Evolutionary conservation across 2,888 invertebrate genomes (phyloP).

Genomic region (Tenthredo mesomela): DNA sequence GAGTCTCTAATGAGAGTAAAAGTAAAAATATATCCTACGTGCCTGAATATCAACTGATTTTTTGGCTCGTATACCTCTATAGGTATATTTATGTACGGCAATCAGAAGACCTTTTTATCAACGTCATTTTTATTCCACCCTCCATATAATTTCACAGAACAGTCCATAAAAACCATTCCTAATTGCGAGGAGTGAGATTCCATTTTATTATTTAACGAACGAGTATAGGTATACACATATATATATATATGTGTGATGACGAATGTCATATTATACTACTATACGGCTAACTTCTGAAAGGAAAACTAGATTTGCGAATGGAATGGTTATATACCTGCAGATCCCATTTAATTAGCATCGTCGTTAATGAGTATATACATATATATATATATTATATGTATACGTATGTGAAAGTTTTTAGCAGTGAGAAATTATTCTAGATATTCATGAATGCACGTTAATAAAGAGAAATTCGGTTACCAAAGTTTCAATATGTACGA

Average conservation of each 20-base stretch:
- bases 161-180: constrained; percentile 3
- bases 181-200: constrained; percentile 10
- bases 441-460: neutral
- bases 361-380: neutral
- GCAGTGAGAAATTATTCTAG: neutral
- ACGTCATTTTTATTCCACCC: neutral
- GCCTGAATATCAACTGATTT: neutral
- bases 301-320: neutral
- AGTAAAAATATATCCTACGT: neutral
- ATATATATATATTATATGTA: no score
- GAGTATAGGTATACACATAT: neutral
- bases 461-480: constrained; percentile 9
- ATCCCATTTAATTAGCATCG: constrained; percentile 15
- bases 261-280: neutral
- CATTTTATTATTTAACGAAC: neutral
- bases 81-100: neutral
- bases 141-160: neutral
- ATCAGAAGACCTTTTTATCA: neutral
- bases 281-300: neutral
- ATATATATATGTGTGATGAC: neutral
- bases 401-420: constrained; percentile 1
- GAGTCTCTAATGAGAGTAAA: neutral
- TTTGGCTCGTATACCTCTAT: neutral
- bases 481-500: neutral
- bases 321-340: neutral